Conservation (phyloP, 2,113 vertebrate genomes). For the Erpornis zantholeuca region DNA sequence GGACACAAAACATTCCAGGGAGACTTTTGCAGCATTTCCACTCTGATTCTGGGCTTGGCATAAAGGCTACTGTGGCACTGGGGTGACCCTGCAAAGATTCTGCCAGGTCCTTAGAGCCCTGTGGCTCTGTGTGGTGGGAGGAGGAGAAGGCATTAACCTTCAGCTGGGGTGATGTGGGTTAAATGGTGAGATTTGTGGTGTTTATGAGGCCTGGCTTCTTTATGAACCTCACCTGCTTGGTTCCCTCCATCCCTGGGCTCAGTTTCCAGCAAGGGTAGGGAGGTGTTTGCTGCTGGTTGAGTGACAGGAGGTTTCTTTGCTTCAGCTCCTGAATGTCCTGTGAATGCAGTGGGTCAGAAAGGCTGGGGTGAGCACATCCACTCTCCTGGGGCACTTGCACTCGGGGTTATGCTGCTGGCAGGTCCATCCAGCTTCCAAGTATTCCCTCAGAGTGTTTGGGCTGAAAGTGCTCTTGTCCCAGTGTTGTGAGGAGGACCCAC, state of each 20-base stretch:
- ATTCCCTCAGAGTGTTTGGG: neutral
- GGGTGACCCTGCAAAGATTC: neutral
- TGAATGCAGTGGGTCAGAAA: accelerated
- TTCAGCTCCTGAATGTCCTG: neutral
- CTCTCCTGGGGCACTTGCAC: neutral
- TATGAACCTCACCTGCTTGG: neutral
- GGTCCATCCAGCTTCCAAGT: neutral
- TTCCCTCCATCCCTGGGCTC: accelerated
- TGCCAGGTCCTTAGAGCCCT: neutral
- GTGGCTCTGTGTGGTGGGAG: neutral
- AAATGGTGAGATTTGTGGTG: neutral
- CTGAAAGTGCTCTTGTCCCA: accelerated
- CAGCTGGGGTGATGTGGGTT: neutral
- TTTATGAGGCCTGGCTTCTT: neutral
- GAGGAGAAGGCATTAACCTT: neutral
- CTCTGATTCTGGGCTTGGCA: neutral
- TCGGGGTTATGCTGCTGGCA: neutral
- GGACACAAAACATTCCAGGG: neutral
- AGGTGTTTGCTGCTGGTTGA: neutral
- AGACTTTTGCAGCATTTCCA: neutral
- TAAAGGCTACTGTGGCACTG: neutral
- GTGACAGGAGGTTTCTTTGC: accelerated
- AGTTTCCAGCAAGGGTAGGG: neutral
- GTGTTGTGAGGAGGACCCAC: neutral
- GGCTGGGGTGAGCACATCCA: accelerated